phyloP scores from a whole-genome alignment of 2,797 vertebrate genomes.

The Mastacembelus armatus region DNA sequence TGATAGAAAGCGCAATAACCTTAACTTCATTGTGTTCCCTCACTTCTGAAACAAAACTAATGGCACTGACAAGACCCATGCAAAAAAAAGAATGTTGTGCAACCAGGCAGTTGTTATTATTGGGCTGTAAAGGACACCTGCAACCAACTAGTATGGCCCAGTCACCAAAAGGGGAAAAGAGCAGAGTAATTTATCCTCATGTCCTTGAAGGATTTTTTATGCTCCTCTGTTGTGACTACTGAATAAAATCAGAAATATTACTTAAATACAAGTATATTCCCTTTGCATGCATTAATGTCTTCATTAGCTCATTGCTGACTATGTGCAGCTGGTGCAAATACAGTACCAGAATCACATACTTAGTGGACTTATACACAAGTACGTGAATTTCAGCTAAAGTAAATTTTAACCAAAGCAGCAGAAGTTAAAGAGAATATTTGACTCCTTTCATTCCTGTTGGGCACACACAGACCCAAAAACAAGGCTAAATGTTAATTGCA shows the following conservation, averaged over 20 bases:
- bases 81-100: not conserved
- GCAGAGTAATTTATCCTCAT: not conserved
- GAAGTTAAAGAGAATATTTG: not conserved
- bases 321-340: too few relatives aligned
- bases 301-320: not conserved
- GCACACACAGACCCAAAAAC: not conserved
- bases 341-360: too few relatives aligned
- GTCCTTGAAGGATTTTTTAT: slow-evolving; percentile 5
- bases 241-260: slow-evolving; percentile 27
- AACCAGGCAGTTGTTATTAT: not conserved
- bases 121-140: not conserved
- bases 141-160: not conserved
- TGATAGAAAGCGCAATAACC: too few relatives aligned
- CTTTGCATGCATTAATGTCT: not conserved
- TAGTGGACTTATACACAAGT: not conserved
- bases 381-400: not conserved
- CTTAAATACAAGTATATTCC: slow-evolving; percentile 19
- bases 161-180: not conserved
- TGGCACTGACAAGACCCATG: not conserved
- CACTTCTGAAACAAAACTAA: not conserved
- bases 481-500: slow-evolving; percentile 6
- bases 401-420: not conserved
- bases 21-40: too few relatives aligned
- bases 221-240: slow-evolving; percentile 30
- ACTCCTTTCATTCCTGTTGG: not conserved